Evolutionary conservation across 2,797 vertebrate species (phyloP).

Genomic region (Lagorchestes hirsutus): DNA sequence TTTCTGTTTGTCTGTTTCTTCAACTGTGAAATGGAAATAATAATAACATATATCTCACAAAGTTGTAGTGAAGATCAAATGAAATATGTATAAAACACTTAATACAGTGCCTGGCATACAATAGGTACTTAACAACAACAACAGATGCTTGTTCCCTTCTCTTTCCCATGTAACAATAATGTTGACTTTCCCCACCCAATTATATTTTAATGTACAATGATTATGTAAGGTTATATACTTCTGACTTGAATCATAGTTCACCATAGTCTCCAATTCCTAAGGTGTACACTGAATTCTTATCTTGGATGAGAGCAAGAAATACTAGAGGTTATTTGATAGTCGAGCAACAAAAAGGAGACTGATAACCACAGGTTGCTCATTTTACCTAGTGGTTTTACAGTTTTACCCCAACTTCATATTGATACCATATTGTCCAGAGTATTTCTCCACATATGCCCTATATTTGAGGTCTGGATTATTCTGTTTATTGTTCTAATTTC

Average conservation of each 20-base stretch:
- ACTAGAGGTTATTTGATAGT: neutral
- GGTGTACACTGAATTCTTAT: neutral
- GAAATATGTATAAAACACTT: too few species aligned
- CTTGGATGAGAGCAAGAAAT: neutral
- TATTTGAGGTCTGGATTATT: neutral
- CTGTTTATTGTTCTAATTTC: neutral
- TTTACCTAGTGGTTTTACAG: neutral
- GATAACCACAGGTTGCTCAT: neutral
- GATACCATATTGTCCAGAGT: neutral
- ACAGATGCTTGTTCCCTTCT: neutral
- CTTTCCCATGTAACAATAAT: neutral
- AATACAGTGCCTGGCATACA: too few species aligned
- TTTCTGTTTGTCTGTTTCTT: too few species aligned
- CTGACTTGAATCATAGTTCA: neutral
- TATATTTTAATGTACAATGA: neutral
- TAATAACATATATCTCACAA: too few species aligned
- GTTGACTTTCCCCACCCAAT: neutral
- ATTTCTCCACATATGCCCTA: neutral
- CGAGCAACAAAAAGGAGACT: neutral
- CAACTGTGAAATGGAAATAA: too few species aligned
- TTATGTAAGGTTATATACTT: neutral
- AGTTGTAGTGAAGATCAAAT: too few species aligned
- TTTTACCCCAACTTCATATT: neutral
- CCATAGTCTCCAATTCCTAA: neutral
- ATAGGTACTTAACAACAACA: too few species aligned